Conservation (phyloP, 2,888 invertebrate species). For the Pristionchus fissidentatus region DNA sequence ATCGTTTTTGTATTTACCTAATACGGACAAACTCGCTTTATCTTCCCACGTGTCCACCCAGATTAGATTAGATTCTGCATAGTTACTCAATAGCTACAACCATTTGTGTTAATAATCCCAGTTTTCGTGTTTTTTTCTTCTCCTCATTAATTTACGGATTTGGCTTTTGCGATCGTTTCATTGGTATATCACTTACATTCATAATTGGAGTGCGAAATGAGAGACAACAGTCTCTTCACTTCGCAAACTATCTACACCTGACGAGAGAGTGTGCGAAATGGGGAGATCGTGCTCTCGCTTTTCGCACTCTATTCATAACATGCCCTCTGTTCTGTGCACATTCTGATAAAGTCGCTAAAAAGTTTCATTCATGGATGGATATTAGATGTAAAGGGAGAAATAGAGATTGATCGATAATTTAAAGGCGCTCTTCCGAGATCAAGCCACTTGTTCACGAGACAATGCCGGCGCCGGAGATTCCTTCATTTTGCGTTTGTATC, state of each 20-base stretch:
- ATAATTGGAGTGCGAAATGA: too few species aligned
- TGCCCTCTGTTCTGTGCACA: neutral
- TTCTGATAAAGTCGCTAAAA: too few species aligned
- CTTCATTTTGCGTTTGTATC: constrained; percentile 27
- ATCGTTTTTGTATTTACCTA: neutral
- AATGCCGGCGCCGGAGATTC: neutral
- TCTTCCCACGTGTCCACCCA: neutral
- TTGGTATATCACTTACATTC: constrained; percentile 9
- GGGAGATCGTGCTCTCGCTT: neutral
- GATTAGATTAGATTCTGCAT: neutral
- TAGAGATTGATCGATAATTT: too few species aligned
- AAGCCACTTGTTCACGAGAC: constrained; percentile 18
- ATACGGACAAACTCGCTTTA: neutral
- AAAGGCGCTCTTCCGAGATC: too few species aligned
- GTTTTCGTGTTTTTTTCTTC: neutral
- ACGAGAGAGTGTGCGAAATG: too few species aligned
- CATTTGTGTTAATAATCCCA: neutral
- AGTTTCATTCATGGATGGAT: neutral
- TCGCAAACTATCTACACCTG: too few species aligned
- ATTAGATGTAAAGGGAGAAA: neutral
- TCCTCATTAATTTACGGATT: neutral
- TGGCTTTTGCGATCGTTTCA: neutral
- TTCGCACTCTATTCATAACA: neutral
- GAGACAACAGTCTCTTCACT: too few species aligned
- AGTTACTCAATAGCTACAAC: neutral